Percentiles rank a stretch among this genome's conserved stretches.
phyloP scores from a whole-genome alignment of 2,113 vertebrate genomes.

The Sturnus vulgaris region DNA sequence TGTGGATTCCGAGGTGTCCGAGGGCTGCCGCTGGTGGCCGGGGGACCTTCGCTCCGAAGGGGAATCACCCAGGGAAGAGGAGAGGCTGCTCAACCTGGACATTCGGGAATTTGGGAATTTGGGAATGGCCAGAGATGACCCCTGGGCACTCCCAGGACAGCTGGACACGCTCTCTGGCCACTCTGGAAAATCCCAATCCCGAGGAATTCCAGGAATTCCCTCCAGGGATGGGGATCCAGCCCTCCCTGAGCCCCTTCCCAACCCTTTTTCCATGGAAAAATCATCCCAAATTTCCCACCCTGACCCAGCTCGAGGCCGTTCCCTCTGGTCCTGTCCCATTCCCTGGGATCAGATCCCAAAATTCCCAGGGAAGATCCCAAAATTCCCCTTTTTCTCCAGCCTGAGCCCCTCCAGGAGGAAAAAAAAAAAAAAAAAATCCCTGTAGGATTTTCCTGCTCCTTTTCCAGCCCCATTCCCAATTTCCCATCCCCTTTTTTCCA shows the following conservation, averaged over 20 bases:
- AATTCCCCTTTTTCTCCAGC: not conserved
- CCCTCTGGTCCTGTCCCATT: not conserved
- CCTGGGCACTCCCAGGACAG: not conserved
- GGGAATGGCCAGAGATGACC: rapidly evolving
- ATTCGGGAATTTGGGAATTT: not conserved
- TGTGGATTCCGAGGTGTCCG: not conserved
- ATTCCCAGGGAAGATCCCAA: not conserved
- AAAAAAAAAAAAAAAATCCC: not conserved
- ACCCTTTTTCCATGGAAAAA: not conserved
- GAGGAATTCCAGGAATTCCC: not conserved
- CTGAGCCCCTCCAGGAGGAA: not conserved
- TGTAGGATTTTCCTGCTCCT: not conserved
- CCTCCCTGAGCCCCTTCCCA: not conserved
- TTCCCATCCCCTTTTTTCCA: not conserved
- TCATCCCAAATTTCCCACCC: not conserved
- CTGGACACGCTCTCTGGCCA: not conserved
- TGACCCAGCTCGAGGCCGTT: too few species aligned
- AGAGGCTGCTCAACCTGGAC: not conserved
- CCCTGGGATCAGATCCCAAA: not conserved
- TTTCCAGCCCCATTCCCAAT: not conserved
- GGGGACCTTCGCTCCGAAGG: not conserved
- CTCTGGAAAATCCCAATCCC: not conserved
- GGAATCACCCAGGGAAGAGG: not conserved
- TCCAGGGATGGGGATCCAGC: not conserved
- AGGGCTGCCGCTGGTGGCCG: not conserved